A percentile compares a stretch with the other conserved stretches of the same genome.
Evolutionary conservation across 2,797 vertebrate genomes (phyloP).

Genomic region (Antrozous pallidus): DNA sequence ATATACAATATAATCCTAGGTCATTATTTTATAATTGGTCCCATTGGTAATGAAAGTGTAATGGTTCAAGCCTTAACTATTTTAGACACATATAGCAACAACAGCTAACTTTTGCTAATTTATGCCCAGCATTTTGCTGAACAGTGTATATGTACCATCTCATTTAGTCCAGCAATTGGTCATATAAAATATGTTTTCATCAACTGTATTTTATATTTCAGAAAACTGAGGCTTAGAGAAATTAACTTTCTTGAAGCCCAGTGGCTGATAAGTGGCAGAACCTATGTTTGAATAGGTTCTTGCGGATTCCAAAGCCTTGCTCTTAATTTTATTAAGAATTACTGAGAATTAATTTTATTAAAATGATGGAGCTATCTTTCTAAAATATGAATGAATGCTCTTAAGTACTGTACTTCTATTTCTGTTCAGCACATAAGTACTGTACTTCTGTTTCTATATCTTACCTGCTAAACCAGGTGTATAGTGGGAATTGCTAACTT

Average conservation of each 20-base stretch:
- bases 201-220: background rate
- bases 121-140: background rate
- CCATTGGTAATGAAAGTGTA: background rate
- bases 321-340: background rate
- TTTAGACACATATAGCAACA: background rate
- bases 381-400: background rate
- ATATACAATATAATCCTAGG: background rate
- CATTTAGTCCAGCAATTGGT: background rate
- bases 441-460: background rate
- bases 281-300: background rate
- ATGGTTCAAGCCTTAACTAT: background rate
- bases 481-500: background rate
- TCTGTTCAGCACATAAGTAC: background rate
- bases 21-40: constrained; percentile 9
- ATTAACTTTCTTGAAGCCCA: background rate
- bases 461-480: constrained; percentile 1
- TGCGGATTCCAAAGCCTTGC: background rate
- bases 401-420: background rate
- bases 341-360: background rate
- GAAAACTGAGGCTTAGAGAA: constrained; percentile 9
- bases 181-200: constrained; percentile 1
- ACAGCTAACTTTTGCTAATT: background rate
- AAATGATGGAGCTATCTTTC: background rate
- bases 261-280: background rate
- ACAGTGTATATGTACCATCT: background rate